Evolutionary conservation across 2,113 vertebrate genomes (phyloP), one percentile per base, ranked within the genome.

Genomic region (Gymnarchus niloticus): DNA sequence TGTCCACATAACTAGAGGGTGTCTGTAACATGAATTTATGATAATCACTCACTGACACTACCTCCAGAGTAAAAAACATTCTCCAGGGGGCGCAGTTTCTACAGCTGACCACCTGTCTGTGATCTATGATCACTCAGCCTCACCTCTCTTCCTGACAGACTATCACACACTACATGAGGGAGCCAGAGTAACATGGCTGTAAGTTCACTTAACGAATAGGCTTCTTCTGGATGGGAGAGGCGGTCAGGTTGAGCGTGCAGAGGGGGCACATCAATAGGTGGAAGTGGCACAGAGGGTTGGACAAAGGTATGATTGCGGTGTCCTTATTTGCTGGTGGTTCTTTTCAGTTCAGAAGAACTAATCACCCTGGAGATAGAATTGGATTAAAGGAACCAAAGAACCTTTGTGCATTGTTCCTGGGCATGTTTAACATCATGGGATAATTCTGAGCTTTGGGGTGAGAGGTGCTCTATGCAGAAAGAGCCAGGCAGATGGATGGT

Each of bases 121-220:
- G n/a, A n/a, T n/a, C n/a, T n/a, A n/a, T 73, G 44, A 41, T 81
- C 69, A 83, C 14, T 46, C 61, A 61, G 49, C 54, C 59, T 87
- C 82, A 49, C 87, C 85, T 33, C 28, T 48, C 85, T 77, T 78
- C 48, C 85, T 73, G 86, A 87, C 82, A 87, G 84, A 49, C 83
- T 73, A 21, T 51, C 59, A 41, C n/a, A 0, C 6, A 5, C 7
- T 84, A 23, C 65, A n/a, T 44, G 56, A 17, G 65, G 28, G 65
- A 0, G 25, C 5, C n/a, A 3, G 10, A 51, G 21, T 51, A 59
- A 61, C 28, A 56, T 56, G 21, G 23, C n/a, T 46, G 37, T 33
- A 57, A 9, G 9, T 65, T 28, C 59, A 65, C 25, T 56, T 21
- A 83, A n/a, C 23, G 10, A 33, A 52, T 81, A 49, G 1, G 10